A percentile compares a stretch with the other conserved stretches of the same genome.
phyloP scores from a whole-genome alignment of 1,140 invertebrate species.

The Drosophila teissieri region DNA sequence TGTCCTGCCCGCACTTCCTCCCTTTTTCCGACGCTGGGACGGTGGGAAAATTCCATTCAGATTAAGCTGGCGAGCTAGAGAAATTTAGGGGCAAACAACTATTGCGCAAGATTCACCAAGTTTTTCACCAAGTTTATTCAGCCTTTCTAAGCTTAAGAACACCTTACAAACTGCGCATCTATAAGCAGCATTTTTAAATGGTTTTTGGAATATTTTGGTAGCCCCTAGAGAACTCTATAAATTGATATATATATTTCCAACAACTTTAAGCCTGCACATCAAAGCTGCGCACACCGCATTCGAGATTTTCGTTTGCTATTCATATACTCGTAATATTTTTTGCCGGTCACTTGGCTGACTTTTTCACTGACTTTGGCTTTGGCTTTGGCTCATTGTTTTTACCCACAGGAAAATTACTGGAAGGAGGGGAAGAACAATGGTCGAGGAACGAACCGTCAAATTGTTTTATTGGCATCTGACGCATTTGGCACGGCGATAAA shows the following conservation, averaged over 20 bases:
- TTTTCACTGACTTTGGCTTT: background rate
- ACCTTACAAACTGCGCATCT: background rate
- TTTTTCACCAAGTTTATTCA: no score
- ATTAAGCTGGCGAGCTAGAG: background rate
- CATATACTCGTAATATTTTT: conserved; percentile 8
- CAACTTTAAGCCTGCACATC: conserved; percentile 3
- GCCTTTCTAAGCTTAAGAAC: no score
- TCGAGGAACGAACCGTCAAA: conserved; percentile 59
- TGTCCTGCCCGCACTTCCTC: conserved; percentile 13
- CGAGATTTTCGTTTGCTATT: background rate
- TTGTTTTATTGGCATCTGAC: conserved; percentile 78
- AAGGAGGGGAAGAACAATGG: conserved; percentile 39
- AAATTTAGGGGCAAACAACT: background rate
- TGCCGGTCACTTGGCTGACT: conserved; percentile 15
- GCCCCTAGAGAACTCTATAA: background rate
- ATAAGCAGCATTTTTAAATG: background rate
- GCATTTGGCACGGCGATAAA: conserved; percentile 72
- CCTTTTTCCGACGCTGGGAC: background rate
- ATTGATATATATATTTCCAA: background rate
- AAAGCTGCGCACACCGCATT: conserved; percentile 3
- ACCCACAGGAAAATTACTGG: background rate
- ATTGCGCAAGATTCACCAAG: background rate
- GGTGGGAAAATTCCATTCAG: conserved; percentile 17
- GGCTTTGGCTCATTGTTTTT: conserved; percentile 11
- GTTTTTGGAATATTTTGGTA: background rate